phyloP scores from a whole-genome alignment of 1,140 invertebrate genomes.

The Heliconius congener region DNA sequence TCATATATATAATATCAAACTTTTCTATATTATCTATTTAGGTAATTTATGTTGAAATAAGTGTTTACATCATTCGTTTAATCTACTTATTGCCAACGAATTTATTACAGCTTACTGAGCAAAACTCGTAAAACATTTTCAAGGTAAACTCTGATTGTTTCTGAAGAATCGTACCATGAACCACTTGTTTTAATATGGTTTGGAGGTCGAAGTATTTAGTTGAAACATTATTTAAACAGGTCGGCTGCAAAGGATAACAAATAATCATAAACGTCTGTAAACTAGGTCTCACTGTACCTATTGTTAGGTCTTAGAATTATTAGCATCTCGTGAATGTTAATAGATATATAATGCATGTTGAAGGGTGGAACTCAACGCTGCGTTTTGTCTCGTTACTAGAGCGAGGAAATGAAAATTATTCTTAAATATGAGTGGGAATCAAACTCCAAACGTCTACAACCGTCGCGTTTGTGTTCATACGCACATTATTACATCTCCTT shows the following conservation, averaged over 20 bases:
- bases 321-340: constrained; percentile 19
- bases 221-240: constrained; percentile 64
- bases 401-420: too few species aligned
- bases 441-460: too few species aligned
- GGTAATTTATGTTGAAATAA: not conserved
- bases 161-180: constrained; percentile 40
- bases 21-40: not conserved
- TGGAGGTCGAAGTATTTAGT: constrained; percentile 64
- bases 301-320: constrained; percentile 25
- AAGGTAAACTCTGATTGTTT: constrained; percentile 74
- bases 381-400: too few species aligned
- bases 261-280: constrained; percentile 34
- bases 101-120: constrained; percentile 55
- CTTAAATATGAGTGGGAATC: too few species aligned
- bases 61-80: not conserved
- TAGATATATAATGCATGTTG: too few species aligned
- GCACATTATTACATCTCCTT: too few species aligned
- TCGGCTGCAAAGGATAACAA: constrained; percentile 58
- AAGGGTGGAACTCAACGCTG: too few species aligned
- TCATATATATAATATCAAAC: too few species aligned
- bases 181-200: constrained; percentile 57
- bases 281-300: constrained; percentile 29
- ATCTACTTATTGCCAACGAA: constrained; percentile 49
- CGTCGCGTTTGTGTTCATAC: too few species aligned
- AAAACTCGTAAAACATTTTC: constrained; percentile 64